Evolutionary conservation across 2,888 invertebrate species (phyloP), one percentile per base, ranked within the genome.

Genomic region (Machimus atricapillus): DNA sequence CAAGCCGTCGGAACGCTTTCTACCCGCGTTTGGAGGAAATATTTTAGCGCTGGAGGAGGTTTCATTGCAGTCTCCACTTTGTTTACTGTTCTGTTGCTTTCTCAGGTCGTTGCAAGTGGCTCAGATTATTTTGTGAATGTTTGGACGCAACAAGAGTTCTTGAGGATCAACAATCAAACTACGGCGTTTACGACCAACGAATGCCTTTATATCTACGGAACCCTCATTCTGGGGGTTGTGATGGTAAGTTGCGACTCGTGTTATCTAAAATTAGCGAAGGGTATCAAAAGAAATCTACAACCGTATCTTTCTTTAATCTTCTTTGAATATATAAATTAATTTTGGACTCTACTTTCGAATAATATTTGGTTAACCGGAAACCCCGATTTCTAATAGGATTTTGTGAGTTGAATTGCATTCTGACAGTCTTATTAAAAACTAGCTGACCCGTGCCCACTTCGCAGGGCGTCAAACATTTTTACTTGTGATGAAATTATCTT

Each of bases 71-170:
- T 95, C 0, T 89, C 91, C 1, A 89, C 93, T 0, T 92, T 95
- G 86, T 89, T 93, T 0, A 43, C 93, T 0, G 90, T 94, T 0
- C 93, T 94, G 90, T 7, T 94, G 8, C 27, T 94, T n/a, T 93
- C 95, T 0, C 95, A 95, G 91, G 89, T 92, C 1, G 91, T 93
- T 0, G 94, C 94, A 52, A 95, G 94, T 89, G 94, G 94, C 0
- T 93, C 94, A 0, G 95, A 95, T 89, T 95, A 93, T 89, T 95
- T 95, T 92, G 93, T 95, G 0, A 94, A 94, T 87, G 94, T 94
- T 89, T 95, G 95, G 95, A 92, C 93, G 0, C 91, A 92, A 85
- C 92, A 93, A 88, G 93, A 93, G 89, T 91, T 91, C 88, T 89
- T 91, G 43, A 89, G 92, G 43, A 89, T 90, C 0, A 88, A 89